Conservation (phyloP, 2,113 vertebrate species). For the Gymnorhina tibicen region DNA sequence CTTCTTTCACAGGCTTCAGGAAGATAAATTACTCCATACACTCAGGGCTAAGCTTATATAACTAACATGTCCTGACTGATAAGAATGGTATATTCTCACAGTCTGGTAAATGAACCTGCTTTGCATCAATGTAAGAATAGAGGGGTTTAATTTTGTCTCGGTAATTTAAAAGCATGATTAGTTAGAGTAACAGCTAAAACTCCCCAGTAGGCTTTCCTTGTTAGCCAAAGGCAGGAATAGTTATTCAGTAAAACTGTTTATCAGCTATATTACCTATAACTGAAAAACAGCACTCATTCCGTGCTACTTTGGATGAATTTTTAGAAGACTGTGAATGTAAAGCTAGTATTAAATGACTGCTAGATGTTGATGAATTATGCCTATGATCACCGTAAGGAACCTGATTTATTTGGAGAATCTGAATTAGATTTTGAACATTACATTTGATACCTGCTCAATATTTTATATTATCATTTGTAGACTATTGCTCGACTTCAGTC, state of each 20-base stretch:
- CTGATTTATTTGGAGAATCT: background rate
- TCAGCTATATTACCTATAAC: background rate
- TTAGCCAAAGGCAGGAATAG: background rate
- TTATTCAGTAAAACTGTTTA: background rate
- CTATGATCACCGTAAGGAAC: background rate
- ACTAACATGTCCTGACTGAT: background rate
- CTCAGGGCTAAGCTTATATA: background rate
- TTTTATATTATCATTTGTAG: background rate
- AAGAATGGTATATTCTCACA: background rate
- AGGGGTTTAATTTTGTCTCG: background rate
- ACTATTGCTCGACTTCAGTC: background rate
- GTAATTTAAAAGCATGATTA: background rate
- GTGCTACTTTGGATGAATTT: background rate
- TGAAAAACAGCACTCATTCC: background rate
- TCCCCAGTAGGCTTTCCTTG: background rate
- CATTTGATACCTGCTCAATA: background rate
- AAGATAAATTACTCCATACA: background rate
- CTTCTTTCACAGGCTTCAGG: background rate
- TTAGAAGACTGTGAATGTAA: background rate
- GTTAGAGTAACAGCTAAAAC: background rate
- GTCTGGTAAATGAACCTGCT: background rate
- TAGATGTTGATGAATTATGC: background rate
- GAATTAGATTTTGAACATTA: background rate
- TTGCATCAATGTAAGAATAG: background rate
- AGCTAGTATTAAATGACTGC: background rate